phyloP scores from a whole-genome alignment of 2,113 vertebrate genomes.

The Oreochromis tanganicae region DNA sequence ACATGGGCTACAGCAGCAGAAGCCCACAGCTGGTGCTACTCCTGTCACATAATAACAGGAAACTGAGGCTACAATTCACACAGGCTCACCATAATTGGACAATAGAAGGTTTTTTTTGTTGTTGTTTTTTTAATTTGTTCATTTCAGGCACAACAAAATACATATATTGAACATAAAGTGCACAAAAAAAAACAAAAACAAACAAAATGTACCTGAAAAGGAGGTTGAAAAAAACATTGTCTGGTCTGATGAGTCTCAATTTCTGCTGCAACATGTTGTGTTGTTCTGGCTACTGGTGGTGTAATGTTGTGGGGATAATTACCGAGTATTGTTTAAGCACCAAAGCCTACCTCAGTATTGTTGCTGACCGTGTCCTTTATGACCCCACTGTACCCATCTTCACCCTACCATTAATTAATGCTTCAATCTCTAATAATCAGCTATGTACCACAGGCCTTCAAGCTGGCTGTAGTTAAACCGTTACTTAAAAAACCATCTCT shows the following conservation, averaged over 20 bases:
- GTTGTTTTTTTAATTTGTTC: too few species aligned
- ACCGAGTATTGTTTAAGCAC: accelerated
- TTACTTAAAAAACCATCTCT: background rate
- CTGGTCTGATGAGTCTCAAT: background rate
- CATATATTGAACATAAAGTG: too few species aligned
- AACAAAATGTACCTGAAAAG: accelerated
- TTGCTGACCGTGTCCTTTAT: accelerated
- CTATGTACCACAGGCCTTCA: background rate
- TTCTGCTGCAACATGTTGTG: background rate
- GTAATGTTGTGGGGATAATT: accelerated
- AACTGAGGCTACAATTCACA: background rate
- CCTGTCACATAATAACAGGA: accelerated
- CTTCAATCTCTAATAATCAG: too few species aligned
- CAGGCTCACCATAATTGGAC: background rate
- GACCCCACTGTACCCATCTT: background rate
- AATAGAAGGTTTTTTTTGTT: too few species aligned
- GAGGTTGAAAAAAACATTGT: too few species aligned
- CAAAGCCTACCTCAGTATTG: background rate
- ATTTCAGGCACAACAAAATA: too few species aligned
- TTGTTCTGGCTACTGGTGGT: background rate
- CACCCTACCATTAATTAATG: too few species aligned
- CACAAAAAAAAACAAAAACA: too few species aligned
- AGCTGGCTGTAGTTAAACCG: background rate
- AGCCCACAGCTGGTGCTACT: background rate
- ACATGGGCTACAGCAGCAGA: background rate